Evolutionary conservation across 2,113 vertebrate species (phyloP).

Genomic region (Lampris incognitus): DNA sequence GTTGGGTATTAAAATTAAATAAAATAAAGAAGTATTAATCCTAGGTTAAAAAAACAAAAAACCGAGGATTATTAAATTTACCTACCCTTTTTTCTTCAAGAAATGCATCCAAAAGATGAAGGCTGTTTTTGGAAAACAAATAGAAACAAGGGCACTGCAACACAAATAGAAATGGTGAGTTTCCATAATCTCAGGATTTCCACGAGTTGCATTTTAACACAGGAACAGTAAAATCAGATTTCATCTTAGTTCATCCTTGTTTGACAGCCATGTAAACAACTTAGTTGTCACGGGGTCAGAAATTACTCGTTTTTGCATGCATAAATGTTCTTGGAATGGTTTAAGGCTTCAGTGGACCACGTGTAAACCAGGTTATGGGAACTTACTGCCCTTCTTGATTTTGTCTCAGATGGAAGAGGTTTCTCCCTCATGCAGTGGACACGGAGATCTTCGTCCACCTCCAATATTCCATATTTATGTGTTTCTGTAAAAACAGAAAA

Average conservation of each 20-base stretch:
- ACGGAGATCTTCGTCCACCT: conserved; percentile 72
- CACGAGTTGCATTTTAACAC: too few relatives aligned
- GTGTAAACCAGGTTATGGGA: neutral
- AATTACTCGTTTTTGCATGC: too few relatives aligned
- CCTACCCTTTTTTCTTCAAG: conserved; percentile 83
- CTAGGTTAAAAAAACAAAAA: neutral
- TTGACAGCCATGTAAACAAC: too few relatives aligned
- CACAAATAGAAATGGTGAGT: neutral
- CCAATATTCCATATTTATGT: conserved; percentile 84
- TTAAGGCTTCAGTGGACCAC: too few relatives aligned
- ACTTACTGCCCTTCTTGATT: conserved; percentile 82
- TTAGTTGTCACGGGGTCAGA: too few relatives aligned
- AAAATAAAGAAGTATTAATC: neutral
- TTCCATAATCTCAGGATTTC: too few relatives aligned
- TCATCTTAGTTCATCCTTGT: too few relatives aligned
- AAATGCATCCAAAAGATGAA: conserved; percentile 81
- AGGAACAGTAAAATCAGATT: too few relatives aligned
- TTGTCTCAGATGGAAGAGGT: conserved; percentile 76
- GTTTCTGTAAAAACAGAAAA: conserved; percentile 73
- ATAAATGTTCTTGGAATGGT: too few relatives aligned
- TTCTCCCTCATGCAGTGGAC: conserved; percentile 83
- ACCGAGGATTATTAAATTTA: neutral
- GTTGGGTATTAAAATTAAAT: neutral
- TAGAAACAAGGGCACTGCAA: conserved; percentile 87
- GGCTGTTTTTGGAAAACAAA: conserved; percentile 75